Percentiles rank a stretch among this genome's conserved stretches.
Evolutionary conservation across 2,113 vertebrate species (phyloP).

Genomic region (Calonectris borealis): DNA sequence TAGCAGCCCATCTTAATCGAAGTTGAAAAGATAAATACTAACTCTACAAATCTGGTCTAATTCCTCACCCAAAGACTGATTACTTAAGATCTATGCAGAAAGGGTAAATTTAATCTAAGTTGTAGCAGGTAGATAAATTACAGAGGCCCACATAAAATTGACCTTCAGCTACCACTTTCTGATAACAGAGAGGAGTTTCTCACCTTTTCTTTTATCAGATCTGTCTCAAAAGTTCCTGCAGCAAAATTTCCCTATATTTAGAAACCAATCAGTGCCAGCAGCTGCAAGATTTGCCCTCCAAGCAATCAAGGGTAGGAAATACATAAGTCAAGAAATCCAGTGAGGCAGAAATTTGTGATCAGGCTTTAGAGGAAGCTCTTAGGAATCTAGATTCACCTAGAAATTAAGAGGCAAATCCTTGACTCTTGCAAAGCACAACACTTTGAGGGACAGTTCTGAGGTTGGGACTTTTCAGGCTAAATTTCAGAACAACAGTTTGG

Average conservation of each 20-base stretch:
- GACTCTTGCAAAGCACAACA: neutral
- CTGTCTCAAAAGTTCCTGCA: neutral
- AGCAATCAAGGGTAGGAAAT: constrained; percentile 22
- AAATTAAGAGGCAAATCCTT: neutral
- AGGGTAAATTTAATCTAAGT: neutral
- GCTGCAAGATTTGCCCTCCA: constrained; percentile 26
- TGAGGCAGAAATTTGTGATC: constrained; percentile 27
- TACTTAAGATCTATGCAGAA: neutral
- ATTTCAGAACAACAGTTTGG: neutral
- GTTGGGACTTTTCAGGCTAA: neutral
- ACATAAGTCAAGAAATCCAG: neutral
- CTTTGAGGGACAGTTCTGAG: neutral
- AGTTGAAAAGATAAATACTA: neutral
- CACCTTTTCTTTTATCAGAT: constrained; percentile 28
- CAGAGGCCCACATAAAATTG: neutral
- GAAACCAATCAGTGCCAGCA: constrained; percentile 39
- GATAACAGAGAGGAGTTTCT: constrained; percentile 19
- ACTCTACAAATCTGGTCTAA: neutral
- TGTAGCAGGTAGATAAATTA: constrained; percentile 26
- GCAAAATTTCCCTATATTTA: constrained; percentile 51
- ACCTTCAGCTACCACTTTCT: constrained; percentile 12
- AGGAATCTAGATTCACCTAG: neutral
- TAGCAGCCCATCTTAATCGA: neutral
- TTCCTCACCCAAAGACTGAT: neutral
- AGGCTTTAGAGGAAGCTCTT: neutral